These are phyloP conservation scores for Drosophila funebris DNA, from an alignment of 1,140 invertebrate species.

Conservation along the genomic window DNA sequence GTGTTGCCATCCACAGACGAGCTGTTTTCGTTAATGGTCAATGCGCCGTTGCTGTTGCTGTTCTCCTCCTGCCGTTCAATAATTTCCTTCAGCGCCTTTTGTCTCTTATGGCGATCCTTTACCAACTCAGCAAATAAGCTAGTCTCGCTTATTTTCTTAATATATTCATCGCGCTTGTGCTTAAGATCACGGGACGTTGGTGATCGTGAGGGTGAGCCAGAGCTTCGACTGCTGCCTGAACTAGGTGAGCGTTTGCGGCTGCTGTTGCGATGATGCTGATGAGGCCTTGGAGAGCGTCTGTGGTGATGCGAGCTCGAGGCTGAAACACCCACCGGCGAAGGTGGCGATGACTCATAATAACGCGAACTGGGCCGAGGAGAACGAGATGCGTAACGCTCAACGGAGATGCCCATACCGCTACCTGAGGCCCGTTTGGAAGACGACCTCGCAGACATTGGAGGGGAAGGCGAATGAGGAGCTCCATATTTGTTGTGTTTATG, in stretches of 20 bases:
- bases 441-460: constrained; percentile 61
- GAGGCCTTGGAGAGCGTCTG: constrained; percentile 53
- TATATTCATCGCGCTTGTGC: constrained; percentile 85
- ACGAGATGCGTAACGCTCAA: constrained; percentile 62
- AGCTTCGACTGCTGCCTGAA: constrained; percentile 61
- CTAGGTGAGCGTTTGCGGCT: constrained; percentile 69
- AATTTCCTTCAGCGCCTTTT: constrained; percentile 86
- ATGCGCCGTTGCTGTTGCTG: constrained; percentile 77
- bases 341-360: constrained; percentile 64
- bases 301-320: constrained; percentile 67
- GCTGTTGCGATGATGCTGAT: constrained; percentile 53
- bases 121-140: constrained; percentile 94
- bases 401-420: constrained; percentile 52
- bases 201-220: constrained; percentile 57
- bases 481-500: constrained; percentile 69
- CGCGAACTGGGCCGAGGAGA: constrained; percentile 64
- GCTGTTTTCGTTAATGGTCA: constrained; percentile 77
- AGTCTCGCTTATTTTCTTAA: constrained; percentile 91
- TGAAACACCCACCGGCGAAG: constrained; percentile 47
- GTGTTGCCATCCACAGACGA: constrained; percentile 76
- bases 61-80: constrained; percentile 87
- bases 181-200: constrained; percentile 80
- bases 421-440: constrained; percentile 70
- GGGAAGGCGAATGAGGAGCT: constrained; percentile 54
- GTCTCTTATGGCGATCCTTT: constrained; percentile 91